A percentile compares a stretch with the other conserved stretches of the same genome.
phyloP scores from a whole-genome alignment of 2,113 vertebrate genomes.

The Onychostruthus taczanowskii region DNA sequence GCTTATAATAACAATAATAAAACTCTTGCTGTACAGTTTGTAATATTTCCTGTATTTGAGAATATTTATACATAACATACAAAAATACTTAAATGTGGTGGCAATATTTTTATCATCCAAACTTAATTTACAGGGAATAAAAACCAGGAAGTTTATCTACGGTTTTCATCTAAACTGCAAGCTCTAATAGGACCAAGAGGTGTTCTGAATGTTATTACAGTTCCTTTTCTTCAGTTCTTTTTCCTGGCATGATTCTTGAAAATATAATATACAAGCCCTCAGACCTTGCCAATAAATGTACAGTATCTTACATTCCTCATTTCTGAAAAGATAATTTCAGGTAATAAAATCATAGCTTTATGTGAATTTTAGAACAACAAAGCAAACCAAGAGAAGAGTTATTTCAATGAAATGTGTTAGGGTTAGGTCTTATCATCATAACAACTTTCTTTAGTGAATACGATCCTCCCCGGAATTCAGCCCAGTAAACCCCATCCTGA shows the following conservation, averaged over 20 bases:
- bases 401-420: constrained; percentile 92
- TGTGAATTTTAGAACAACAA: not conserved
- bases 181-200: not conserved
- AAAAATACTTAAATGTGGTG: constrained; percentile 57
- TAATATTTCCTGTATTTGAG: constrained; percentile 45
- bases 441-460: constrained; percentile 96
- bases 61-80: constrained; percentile 53
- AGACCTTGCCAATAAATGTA: constrained; percentile 19
- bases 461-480: constrained; percentile 95
- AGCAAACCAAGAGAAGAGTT: not conserved
- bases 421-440: constrained; percentile 98
- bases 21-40: constrained; percentile 60
- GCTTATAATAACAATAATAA: not conserved
- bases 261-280: constrained; percentile 37
- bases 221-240: not conserved
- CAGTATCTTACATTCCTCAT: constrained; percentile 54
- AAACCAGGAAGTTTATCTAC: constrained; percentile 9
- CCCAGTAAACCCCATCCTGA: constrained; percentile 97
- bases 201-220: not conserved
- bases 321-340: constrained; percentile 2
- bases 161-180: constrained; percentile 35
- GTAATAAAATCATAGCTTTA: not conserved
- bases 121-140: constrained; percentile 53
- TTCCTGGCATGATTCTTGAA: constrained; percentile 6
- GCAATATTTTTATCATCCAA: constrained; percentile 39